These are phyloP conservation scores for Latrodectus geometricus DNA, from an alignment of 1,140 invertebrate genomes.

Conservation along the genomic window DNA sequence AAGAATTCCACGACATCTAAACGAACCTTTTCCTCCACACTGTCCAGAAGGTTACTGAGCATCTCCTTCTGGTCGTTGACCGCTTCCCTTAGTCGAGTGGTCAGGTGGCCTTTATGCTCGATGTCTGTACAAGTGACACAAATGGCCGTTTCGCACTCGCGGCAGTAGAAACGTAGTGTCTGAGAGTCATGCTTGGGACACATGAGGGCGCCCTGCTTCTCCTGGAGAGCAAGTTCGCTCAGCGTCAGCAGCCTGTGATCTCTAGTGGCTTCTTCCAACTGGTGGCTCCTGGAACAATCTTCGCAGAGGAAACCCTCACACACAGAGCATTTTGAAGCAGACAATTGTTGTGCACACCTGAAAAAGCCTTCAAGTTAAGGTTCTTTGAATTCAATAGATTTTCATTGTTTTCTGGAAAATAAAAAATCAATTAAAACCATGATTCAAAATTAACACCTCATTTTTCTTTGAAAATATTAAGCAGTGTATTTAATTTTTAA, in stretches of 20 bases:
- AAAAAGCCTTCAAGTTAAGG: slow-evolving; percentile 57
- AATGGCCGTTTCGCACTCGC: slow-evolving; percentile 73
- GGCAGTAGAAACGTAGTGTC: slow-evolving; percentile 72
- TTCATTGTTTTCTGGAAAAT: no score
- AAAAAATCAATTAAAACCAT: no score
- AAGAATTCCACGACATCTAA: no score
- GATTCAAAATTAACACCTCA: no score
- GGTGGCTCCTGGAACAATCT: slow-evolving; percentile 23
- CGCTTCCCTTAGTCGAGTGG: slow-evolving; percentile 70
- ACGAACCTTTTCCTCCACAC: slow-evolving; percentile 15
- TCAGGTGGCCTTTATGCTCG: slow-evolving; percentile 71
- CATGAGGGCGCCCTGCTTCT: slow-evolving; percentile 63
- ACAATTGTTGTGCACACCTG: slow-evolving; percentile 59
- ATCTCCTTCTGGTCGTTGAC: slow-evolving; percentile 69
- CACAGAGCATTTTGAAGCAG: slow-evolving; percentile 9
- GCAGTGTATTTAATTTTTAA: no score
- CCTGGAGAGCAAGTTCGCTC: slow-evolving; percentile 60
- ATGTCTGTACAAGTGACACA: slow-evolving; percentile 72
- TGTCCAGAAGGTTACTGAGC: slow-evolving; percentile 23
- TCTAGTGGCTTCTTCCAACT: slow-evolving; percentile 24
- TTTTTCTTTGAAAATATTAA: no score
- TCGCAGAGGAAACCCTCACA: slow-evolving; percentile 65
- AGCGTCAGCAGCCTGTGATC: slow-evolving; percentile 63
- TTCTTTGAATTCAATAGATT: no score
- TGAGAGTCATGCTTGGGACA: slow-evolving; percentile 68